Evolutionary conservation across 2,113 vertebrate species (phyloP).

Genomic region (Myrmecophaga tridactyla): DNA sequence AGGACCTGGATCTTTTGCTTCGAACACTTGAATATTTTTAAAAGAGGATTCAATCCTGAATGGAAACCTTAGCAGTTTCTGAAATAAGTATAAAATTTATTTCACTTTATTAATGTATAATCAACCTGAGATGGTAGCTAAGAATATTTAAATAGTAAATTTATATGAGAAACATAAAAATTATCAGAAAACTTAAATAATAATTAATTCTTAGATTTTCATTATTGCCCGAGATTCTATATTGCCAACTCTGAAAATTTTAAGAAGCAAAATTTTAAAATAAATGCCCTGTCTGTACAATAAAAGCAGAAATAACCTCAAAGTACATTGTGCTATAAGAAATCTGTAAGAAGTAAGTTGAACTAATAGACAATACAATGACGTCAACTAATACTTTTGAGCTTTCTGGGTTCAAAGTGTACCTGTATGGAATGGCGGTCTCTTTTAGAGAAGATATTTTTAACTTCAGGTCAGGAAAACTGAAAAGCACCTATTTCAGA

Average conservation of each 20-base stretch:
- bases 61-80: not conserved
- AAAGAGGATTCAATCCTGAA: not conserved
- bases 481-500: not conserved
- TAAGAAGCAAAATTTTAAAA: conserved; percentile 45
- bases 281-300: conserved; percentile 8
- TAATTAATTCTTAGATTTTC: conserved; percentile 3
- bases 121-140: not conserved
- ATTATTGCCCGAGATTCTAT: conserved; percentile 17
- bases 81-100: conserved; percentile 5
- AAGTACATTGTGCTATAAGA: not conserved
- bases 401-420: not conserved
- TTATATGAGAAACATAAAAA: not conserved
- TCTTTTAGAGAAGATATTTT: not conserved
- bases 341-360: not conserved
- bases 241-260: conserved; percentile 7
- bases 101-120: not conserved
- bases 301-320: not conserved
- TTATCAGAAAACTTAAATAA: not conserved
- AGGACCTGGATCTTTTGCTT: not conserved
- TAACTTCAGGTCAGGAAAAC: not conserved
- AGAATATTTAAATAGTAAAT: not conserved
- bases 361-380: not conserved
- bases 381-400: conserved; percentile 11
- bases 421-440: not conserved
- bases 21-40: not conserved